These are phyloP conservation scores for Nemurella pictetii DNA, from an alignment of 2,888 invertebrate species.

Conservation along the genomic window DNA sequence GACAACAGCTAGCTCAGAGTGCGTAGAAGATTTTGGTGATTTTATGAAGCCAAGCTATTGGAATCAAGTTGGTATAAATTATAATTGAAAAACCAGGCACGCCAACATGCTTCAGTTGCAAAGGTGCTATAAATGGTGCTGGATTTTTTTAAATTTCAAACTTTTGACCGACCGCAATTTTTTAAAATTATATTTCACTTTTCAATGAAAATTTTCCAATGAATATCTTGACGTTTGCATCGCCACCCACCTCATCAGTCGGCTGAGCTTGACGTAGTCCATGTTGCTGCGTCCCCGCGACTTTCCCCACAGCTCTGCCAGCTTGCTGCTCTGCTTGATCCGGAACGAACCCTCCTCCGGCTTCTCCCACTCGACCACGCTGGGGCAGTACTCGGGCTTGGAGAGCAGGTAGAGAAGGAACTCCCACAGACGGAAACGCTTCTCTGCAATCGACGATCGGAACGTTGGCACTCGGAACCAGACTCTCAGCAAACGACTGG, in stretches of 20 bases:
- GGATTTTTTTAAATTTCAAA: too few species aligned
- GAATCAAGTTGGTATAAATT: background rate
- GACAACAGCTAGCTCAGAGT: background rate
- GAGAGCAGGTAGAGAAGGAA: conserved; percentile 1
- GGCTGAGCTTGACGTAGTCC: conserved; percentile 4
- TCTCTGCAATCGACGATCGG: background rate
- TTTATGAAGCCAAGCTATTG: background rate
- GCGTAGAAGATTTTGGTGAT: too few species aligned
- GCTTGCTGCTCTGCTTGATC: background rate
- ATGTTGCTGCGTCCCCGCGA: background rate
- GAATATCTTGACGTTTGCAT: too few species aligned
- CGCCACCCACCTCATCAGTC: conserved; percentile 11
- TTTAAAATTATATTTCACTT: too few species aligned
- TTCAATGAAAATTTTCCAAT: too few species aligned
- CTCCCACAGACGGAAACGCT: conserved; percentile 1
- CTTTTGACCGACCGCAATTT: too few species aligned
- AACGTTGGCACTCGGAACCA: too few species aligned
- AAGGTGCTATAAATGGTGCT: too few species aligned
- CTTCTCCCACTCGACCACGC: background rate
- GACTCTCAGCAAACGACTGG: too few species aligned
- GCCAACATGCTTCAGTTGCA: too few species aligned
- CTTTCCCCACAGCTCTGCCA: conserved; percentile 4
- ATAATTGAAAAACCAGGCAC: background rate
- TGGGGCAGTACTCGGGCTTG: background rate
- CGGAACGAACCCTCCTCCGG: background rate